Conservation (phyloP, 2,888 invertebrate genomes). For the Polymixis flavicincta region DNA sequence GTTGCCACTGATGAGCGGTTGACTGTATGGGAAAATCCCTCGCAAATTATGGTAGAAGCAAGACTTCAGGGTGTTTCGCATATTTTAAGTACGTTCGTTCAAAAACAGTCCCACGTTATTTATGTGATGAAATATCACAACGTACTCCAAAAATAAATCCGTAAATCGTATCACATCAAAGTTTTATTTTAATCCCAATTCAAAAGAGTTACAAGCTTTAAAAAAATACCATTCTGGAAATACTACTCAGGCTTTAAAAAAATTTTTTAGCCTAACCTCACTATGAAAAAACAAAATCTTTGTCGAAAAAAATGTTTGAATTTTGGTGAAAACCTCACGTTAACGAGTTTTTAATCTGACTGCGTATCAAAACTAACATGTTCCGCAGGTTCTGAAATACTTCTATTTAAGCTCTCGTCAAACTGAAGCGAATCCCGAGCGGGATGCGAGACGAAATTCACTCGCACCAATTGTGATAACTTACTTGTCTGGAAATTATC, state of each 20-base stretch:
- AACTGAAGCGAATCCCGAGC: no score
- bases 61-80: no score
- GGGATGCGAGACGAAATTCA: not conserved
- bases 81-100: no score
- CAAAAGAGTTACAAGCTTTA: not conserved
- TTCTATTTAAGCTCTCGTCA: not conserved
- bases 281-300: not conserved
- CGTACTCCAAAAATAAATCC: not conserved
- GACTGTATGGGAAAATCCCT: no score
- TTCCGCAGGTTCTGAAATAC: not conserved
- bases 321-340: not conserved
- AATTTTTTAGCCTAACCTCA: slow-evolving; percentile 2
- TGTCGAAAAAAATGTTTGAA: not conserved
- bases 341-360: slow-evolving; percentile 19
- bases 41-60: no score
- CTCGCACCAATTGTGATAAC: no score
- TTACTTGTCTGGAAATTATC: not conserved
- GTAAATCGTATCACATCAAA: not conserved
- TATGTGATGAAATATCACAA: not conserved
- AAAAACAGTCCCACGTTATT: not conserved
- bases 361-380: slow-evolving; percentile 8
- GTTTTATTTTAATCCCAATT: not conserved
- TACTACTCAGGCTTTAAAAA: not conserved
- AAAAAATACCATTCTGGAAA: not conserved
- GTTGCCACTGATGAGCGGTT: no score